Base-by-base conservation (phyloP, 1,140 invertebrate species). In the Drosophila mojavensis region DNA sequence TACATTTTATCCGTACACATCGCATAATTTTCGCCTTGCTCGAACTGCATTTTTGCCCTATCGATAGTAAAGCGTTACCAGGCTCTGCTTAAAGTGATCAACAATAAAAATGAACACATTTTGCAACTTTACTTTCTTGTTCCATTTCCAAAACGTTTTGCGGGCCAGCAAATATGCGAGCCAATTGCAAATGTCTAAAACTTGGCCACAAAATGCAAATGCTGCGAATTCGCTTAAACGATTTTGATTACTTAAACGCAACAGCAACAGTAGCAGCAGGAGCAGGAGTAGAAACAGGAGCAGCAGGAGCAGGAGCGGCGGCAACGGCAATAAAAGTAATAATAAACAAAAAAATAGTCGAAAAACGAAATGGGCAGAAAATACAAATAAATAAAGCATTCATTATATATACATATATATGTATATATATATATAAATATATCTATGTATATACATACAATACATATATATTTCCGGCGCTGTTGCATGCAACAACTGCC, bases 191-290 rank as follows among this genome's bases (percentile, higher is more conserved):
- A 45, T 28, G 48, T 54, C 53, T 26, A 51, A 74, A 71, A 70
- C 66, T 70, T 70, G 53, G 41, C 71, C 68, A 68, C 56, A 48
- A 72, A 85, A 85, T 85, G 81, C 70, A 85, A 85, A 85, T 85
- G 67, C 51, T 39, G 50, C 70, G 76, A 85, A 85, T 85, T 85
- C 78, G 78, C 62, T 85, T 85, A 85, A 85, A 85, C 81, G 81
- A 59, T 85, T 85, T 85, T 85, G 78, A 85, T 81, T 81, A 75
- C 78, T 81, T 55, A 85, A 85, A 85, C 54, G 81, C 71, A 71
- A 45, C 50, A 68, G 33, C 13, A 58, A 43, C 51, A 45, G 39
- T 11, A 73, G 36, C 39, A 24, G 53, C 47, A 33, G 50, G 6
- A 58, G 28, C 39, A 39, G 39, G 13, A 73, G 36, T 24, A 24